Conservation (phyloP, 2,797 vertebrate species). For the Rhadinocentrus ornatus region DNA sequence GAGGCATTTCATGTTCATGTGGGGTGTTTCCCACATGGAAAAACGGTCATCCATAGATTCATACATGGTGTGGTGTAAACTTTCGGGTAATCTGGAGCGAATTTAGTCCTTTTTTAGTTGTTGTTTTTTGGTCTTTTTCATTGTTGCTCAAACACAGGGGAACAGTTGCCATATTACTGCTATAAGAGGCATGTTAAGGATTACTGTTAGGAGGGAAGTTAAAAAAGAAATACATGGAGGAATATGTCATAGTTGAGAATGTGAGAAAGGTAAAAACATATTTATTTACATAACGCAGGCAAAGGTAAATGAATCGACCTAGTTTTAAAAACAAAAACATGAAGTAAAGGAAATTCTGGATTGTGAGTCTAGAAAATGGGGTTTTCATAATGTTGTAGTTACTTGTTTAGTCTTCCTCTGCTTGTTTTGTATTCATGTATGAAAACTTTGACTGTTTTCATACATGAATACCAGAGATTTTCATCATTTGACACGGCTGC, state of each 20-base stretch:
- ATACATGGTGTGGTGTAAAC: neutral
- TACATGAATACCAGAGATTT: neutral
- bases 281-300: neutral
- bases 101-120: neutral
- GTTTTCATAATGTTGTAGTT: neutral
- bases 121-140: neutral
- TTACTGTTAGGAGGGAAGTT: too few relatives aligned
- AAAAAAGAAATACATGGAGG: too few relatives aligned
- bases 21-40: neutral
- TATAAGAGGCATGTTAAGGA: too few relatives aligned
- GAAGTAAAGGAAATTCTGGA: neutral
- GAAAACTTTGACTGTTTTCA: too few relatives aligned
- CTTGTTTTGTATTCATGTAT: too few relatives aligned
- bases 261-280: neutral
- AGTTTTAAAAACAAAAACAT: neutral
- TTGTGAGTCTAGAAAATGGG: neutral
- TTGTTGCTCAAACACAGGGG: neutral
- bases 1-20: too few relatives aligned
- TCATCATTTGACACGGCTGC: neutral
- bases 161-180: too few relatives aligned
- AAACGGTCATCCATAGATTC: neutral
- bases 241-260: too few relatives aligned
- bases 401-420: too few relatives aligned
- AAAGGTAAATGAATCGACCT: neutral
- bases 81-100: neutral